phyloP scores from a whole-genome alignment of 2,113 vertebrate genomes.

The Forbesichthys papilliferus region DNA sequence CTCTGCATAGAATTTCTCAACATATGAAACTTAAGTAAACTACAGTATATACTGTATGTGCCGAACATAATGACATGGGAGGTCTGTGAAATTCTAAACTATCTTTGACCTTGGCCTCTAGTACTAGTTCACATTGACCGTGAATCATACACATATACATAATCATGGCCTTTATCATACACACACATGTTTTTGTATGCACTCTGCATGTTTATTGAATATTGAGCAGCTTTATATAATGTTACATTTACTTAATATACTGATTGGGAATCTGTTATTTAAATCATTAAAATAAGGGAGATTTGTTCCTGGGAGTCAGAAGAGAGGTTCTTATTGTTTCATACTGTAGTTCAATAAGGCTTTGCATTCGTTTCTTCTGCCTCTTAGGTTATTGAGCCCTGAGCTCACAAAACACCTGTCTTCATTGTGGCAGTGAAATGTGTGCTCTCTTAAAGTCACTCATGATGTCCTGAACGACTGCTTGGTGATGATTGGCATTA shows the following conservation, averaged over 20 bases:
- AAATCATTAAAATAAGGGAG: slow-evolving; percentile 35
- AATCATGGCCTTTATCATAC: neutral
- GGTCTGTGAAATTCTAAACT: too few relatives aligned
- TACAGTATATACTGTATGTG: too few relatives aligned
- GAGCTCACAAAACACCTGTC: slow-evolving; percentile 59
- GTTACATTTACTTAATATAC: slow-evolving; percentile 5
- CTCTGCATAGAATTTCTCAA: too few relatives aligned
- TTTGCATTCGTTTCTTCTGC: slow-evolving; percentile 58
- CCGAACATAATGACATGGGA: too few relatives aligned
- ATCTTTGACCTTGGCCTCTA: too few relatives aligned
- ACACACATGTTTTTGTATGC: neutral
- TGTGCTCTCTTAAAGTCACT: slow-evolving; percentile 66
- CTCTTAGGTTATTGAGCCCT: slow-evolving; percentile 52
- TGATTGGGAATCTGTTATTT: slow-evolving; percentile 23
- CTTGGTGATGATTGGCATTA: slow-evolving; percentile 61
- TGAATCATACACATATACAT: slow-evolving; percentile 4
- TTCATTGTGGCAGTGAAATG: slow-evolving; percentile 62
- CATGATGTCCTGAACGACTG: slow-evolving; percentile 56
- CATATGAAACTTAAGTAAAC: too few relatives aligned
- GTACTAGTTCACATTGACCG: slow-evolving; percentile 1
- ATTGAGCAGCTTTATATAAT: slow-evolving; percentile 13
- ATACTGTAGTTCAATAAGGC: slow-evolving; percentile 57
- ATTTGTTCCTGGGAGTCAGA: slow-evolving; percentile 43
- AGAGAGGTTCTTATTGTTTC: slow-evolving; percentile 58
- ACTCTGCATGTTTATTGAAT: neutral